These are phyloP conservation scores for Cydia pomonella DNA, from an alignment of 1,140 invertebrate species.

Conservation along the genomic window DNA sequence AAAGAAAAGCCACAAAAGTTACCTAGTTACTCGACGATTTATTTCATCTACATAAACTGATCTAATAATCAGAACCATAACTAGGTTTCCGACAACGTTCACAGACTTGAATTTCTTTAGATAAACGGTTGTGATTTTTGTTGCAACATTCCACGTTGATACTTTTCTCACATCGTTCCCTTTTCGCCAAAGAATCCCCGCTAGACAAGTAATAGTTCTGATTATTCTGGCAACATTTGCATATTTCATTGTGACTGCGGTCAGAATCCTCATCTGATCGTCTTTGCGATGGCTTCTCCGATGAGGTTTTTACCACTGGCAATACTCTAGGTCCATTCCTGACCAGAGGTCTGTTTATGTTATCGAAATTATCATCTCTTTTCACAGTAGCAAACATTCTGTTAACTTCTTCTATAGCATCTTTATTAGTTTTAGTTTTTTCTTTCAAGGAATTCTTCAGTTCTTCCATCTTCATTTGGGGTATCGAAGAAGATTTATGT, in stretches of 20 bases:
- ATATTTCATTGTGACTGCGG: constrained; percentile 28
- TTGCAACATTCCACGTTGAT: constrained; percentile 53
- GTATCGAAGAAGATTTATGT: constrained; percentile 70
- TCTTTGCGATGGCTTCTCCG: constrained; percentile 32
- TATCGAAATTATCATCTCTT: constrained; percentile 44
- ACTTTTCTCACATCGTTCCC: constrained; percentile 45
- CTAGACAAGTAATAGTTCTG: constrained; percentile 54
- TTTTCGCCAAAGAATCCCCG: constrained; percentile 56
- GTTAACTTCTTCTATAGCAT: constrained; percentile 68
- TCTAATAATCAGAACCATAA: not conserved
- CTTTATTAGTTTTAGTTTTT: constrained; percentile 60
- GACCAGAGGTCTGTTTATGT: constrained; percentile 55
- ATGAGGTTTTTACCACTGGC: constrained; percentile 63
- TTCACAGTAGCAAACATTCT: constrained; percentile 69
- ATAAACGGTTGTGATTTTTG: constrained; percentile 35
- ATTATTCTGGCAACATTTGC: constrained; percentile 54
- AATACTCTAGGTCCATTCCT: constrained; percentile 65
- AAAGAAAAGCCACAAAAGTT: not conserved
- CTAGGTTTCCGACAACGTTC: constrained; percentile 39
- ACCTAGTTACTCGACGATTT: constrained; percentile 19
- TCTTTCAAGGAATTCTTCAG: constrained; percentile 63
- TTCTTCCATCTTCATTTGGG: constrained; percentile 73
- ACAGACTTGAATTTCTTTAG: constrained; percentile 38
- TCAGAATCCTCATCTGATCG: constrained; percentile 14
- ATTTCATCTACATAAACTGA: not conserved